Evolutionary conservation across 2,797 vertebrate genomes (phyloP), one percentile per base, ranked within the genome.

Genomic region (Typhlichthys eigenmanni): DNA sequence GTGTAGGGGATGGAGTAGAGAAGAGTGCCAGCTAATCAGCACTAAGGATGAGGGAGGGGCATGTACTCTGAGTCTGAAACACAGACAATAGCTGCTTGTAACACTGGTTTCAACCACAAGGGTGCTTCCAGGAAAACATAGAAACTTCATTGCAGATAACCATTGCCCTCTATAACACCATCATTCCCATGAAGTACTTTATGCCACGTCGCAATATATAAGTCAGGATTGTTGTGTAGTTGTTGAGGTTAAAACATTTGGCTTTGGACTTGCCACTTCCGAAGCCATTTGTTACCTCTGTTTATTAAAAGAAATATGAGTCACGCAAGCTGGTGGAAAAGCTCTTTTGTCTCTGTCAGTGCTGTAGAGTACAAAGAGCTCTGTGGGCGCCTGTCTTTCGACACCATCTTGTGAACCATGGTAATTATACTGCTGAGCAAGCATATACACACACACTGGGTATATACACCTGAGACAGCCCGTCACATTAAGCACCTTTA

Each of bases 141-240:
- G 38, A 2, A 43, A 9, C 38, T 2, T 43, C 38, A 43, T 8
- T 9, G 38, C 38, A 4, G 78, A 83, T 74, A 72, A 81, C 75
- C 83, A 81, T 72, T 68, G 64, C 67, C 67, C 72, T 70, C 74
- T 70, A 81, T 71, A 71, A 75, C 76, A 81, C 76, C 74, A 73
- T 63, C 73, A 79, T 83, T 68, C 81, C 64, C 43, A 58, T 59
- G 69, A 77, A 65, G 70, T 69, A 29, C 3, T 29, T 4, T 29
- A 65, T 76, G 51, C 69, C 68, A 72, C 60, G 81, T 83, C 73
- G 83, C 59, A 57, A 62, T 71, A 12, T 59, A 63, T 67, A 64
- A 79, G 75, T 69, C 49, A 5, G 60, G 70, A 76, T 48, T 5
- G n/a, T 34, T 55, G 54, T 38, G 14, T 38, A 78, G 82, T 83